These are phyloP conservation scores for Dissostichus mawsoni DNA, from an alignment of 2,113 vertebrate genomes.

Conservation along the genomic window DNA sequence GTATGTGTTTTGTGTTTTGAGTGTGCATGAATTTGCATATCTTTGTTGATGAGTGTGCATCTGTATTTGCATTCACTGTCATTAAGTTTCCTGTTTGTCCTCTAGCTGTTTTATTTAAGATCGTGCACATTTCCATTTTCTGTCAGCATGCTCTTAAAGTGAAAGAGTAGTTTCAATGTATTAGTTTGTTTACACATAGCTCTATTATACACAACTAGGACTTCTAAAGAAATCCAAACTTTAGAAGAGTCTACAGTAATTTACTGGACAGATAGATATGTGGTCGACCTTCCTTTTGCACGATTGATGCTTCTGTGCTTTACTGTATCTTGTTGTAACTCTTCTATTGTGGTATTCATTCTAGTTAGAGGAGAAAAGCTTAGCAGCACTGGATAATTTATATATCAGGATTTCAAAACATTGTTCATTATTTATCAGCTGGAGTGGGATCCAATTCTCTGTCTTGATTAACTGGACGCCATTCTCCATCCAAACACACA, in stretches of 20 bases:
- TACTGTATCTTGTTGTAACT: no score
- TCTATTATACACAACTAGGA: background rate
- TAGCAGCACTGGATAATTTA: background rate
- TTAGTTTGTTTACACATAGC: background rate
- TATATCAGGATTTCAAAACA: background rate
- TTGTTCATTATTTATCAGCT: background rate
- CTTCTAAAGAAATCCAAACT: background rate
- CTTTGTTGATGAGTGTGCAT: background rate
- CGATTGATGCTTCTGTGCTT: background rate
- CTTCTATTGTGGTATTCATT: background rate
- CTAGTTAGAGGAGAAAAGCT: no score
- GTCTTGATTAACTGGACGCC: background rate
- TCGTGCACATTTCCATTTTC: background rate
- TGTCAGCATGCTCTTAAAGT: background rate
- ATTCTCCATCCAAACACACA: background rate
- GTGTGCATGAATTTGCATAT: conserved; percentile 14
- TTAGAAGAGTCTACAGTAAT: background rate
- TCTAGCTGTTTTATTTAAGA: background rate
- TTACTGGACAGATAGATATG: no score
- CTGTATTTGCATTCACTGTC: conserved; percentile 1
- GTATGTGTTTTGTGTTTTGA: background rate
- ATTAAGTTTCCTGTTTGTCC: background rate
- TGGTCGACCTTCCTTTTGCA: background rate
- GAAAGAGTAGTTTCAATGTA: background rate
- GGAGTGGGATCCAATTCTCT: background rate